Evolutionary conservation across 2,888 invertebrate genomes (phyloP).

Genomic region (Drosophila siamana): DNA sequence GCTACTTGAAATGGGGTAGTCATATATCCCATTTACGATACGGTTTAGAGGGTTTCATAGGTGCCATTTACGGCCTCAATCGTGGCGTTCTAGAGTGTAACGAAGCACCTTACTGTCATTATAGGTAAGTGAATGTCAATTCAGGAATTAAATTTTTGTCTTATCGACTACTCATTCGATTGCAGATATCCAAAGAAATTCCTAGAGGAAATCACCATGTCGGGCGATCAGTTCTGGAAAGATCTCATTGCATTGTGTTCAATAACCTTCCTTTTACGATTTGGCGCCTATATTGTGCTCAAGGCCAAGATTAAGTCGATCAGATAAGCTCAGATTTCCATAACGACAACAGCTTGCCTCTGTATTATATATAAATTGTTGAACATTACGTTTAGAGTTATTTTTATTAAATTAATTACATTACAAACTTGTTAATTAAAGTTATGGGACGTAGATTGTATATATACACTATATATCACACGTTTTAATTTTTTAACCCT

Average conservation of each 20-base stretch:
- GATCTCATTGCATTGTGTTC: slow-evolving; percentile 91
- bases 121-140: slow-evolving; percentile 86
- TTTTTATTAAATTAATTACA: slow-evolving; percentile 71
- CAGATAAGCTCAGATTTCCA: slow-evolving; percentile 66
- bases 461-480: slow-evolving; percentile 59
- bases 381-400: slow-evolving; percentile 72
- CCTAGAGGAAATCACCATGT: slow-evolving; percentile 92
- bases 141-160: not conserved
- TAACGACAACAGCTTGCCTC: slow-evolving; percentile 25
- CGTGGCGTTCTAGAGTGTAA: slow-evolving; percentile 92
- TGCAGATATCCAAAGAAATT: slow-evolving; percentile 91
- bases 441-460: slow-evolving; percentile 43
- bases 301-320: slow-evolving; percentile 90
- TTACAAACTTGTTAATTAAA: slow-evolving; percentile 72
- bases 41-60: slow-evolving; percentile 94
- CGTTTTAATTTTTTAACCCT: slow-evolving; percentile 48
- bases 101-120: slow-evolving; percentile 92
- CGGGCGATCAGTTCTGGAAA: slow-evolving; percentile 92
- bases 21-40: slow-evolving; percentile 96
- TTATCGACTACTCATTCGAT: not conserved
- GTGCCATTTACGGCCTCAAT: slow-evolving; percentile 93
- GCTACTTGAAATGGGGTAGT: slow-evolving; percentile 95
- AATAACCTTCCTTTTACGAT: slow-evolving; percentile 89
- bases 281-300: slow-evolving; percentile 90
- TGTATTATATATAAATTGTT: slow-evolving; percentile 78